Base-by-base conservation (phyloP, 2,797 vertebrate genomes). In the Antennarius maculatus region DNA sequence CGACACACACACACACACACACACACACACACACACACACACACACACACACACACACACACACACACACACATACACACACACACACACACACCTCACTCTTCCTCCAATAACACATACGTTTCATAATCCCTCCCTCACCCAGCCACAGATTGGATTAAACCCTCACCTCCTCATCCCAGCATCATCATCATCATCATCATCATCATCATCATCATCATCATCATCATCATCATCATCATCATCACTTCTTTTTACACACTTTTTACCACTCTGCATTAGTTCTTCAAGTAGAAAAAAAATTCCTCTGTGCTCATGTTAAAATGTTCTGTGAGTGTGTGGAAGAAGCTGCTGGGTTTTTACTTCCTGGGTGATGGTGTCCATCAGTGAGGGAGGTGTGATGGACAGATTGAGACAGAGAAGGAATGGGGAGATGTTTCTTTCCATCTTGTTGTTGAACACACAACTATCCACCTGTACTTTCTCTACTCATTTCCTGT, bases 291-390 rank as follows among this genome's bases (percentile, higher is more conserved):
- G 7, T 23, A 34, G 3, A 39, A 8, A 39, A 39, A 39, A 1
- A 39, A 39, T 83, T 86, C 43, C 17, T 68, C 64, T 65, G 17
- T 69, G 63, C 77, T 76, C 76, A 51, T 54, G 45, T 66, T 61
- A 27, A 16, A 48, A 43, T n/a, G 64, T 52, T 71, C 82, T 65
- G 55, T 23, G 77, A 49, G 23, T 39, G 37, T 39, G 37, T 10
- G 37, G 2, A 39, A 39, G 4, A 39, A 8, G 37, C 37, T 39
- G 37, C 7, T 4, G 13, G 90, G 81, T 83, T 67, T 81, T 83
- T 76, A 74, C 78, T 91, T 82, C 83, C 83, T 76, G 61, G 83
- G 89, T 87, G 85, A 89, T 81, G 70, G 77, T 86, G 88, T 72
- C 65, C 76, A 83, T 80, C 86, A 90, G 86, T 88, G 90, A 69